Conservation (phyloP, 2,888 invertebrate species). For the Caenorhabditis sinica region DNA sequence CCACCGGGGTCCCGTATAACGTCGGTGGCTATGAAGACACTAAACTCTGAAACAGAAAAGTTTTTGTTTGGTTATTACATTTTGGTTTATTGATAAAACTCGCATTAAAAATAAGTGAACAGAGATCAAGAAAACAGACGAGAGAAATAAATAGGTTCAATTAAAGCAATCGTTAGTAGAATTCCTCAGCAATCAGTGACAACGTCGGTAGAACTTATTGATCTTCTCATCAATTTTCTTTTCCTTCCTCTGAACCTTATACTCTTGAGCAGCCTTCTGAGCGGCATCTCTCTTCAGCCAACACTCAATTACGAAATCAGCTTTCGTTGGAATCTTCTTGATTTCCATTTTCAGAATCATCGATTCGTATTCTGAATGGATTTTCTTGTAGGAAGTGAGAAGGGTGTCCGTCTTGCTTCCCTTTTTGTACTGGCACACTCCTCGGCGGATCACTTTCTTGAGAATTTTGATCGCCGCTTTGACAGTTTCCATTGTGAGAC, state of each 20-base stretch:
- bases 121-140: no score
- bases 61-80: no score
- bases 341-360: conserved; percentile 4
- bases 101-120: no score
- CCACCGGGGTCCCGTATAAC: no score
- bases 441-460: background rate
- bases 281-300: background rate
- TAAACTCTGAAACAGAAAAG: no score
- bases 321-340: background rate
- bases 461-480: background rate
- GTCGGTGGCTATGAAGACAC: no score
- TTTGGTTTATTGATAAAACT: no score
- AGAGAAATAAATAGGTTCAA: no score
- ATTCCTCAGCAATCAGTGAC: no score
- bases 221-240: background rate
- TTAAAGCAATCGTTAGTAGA: no score
- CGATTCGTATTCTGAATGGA: background rate
- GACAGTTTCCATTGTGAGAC: background rate
- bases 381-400: background rate
- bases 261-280: background rate
- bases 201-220: no score
- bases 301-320: background rate
- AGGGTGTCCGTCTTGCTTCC: background rate
- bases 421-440: background rate
- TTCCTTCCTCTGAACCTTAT: background rate